Base-by-base conservation (phyloP, 2,888 invertebrate species). In the Drosophila birchii region DNA sequence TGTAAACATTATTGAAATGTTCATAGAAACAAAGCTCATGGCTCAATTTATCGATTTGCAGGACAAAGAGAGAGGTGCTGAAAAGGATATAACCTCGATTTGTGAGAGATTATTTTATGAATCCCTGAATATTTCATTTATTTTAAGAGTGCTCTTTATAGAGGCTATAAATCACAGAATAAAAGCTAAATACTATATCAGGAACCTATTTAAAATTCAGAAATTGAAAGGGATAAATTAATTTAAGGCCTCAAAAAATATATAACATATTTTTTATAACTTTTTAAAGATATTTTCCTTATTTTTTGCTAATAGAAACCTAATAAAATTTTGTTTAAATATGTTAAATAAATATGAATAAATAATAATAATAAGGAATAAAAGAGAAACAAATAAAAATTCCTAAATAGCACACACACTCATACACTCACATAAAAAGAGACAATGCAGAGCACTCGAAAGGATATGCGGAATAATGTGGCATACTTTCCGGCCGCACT, bases 401-500 rank as follows among this genome's bases (percentile, higher is more conserved):
- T 16, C 29, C 32, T 49, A 49, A 20, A 29, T 29, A 29, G 18
- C n/a, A 41, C 16, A 41, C 12, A 32, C 18, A 23, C 16, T 32
- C n/a, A 38, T 32, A 32, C 4, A 36, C 51, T 3, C 36, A 16
- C 51, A 6, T 20, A 36, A 16, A 16, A 23, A 16, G 23, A 26
- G 49, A 69, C 60, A 67, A 67, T 66, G 66, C 67, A 39, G 23
- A 45, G 73, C 62, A n/a, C 61, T 45, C 49, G 51, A 61, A 62
- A 73, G 62, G 62, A 73, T 73, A 73, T 73, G 55, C 51, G 47
- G 41, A 60, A 72, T 71, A 61, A 73, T 72, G 56, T 72, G 74
- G 74, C 72, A 74, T 74, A 73, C 72, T 62, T 73, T 63, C 51
- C 36, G 51, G 74, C 47, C 47, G 47, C 49, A 61, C 63, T 61